Evolutionary conservation across 2,888 invertebrate species (phyloP), one percentile per base, ranked within the genome.

Genomic region (Drosophila quinaria): DNA sequence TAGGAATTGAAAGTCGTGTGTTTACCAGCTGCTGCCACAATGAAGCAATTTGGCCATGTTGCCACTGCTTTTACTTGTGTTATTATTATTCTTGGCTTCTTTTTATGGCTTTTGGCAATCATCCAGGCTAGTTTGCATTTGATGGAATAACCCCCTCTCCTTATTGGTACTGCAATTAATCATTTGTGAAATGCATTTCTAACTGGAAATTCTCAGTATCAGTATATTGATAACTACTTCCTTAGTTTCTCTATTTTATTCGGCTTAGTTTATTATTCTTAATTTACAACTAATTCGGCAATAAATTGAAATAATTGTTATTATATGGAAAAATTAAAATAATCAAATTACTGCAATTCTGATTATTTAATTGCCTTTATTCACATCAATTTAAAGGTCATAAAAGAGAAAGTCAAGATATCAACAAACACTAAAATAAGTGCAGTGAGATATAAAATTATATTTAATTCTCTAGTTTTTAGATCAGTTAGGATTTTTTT

Each of bases 21-120:
- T 58, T 31, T 54, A 62, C 58, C 78, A 81, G 78, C 70, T 79
- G 78, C 63, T 70, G 78, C 78, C 78, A 70, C 77, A 77, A 77
- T 77, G 75, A 66, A 79, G 80, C 77, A 79, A 78, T 81, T 79
- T 78, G 72, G 44, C 35, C 68, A 60, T 59, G 72, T 60, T 75
- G 72, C 47, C 55, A 67, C 9, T 47, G 49, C 44, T 66, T 54
- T 29, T 77, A 52, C 54, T 59, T 55, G 29, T 62, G 19, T 51
- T 64, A 49, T 62, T 73, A 58, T 70, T 68, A 56, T 73, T 59
- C 73, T 75, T 46, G 31, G 13, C 51, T 54, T 33, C 10, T 39
- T 61, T 71, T 54, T 47, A 50, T 64, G 25, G 19, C 55, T 61
- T 62, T 61, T 62, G 52, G 55, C 60, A 25, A 56, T 58, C 54